phyloP scores from a whole-genome alignment of 2,888 invertebrate species.

The Trachelus stipa region DNA sequence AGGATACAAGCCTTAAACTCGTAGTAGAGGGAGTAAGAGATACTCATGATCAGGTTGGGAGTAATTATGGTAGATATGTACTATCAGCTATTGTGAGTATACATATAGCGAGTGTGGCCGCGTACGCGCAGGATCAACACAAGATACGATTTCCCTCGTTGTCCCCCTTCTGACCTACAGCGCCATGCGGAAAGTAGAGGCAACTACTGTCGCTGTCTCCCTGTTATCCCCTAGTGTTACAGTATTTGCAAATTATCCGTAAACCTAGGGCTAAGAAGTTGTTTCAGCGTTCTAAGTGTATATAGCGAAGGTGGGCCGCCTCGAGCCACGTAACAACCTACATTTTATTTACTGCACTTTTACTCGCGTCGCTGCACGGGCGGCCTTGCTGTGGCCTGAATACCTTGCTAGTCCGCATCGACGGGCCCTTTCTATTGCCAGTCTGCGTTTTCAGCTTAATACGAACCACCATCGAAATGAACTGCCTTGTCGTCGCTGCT shows the following conservation, averaged over 20 bases:
- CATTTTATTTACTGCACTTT: conserved; percentile 58
- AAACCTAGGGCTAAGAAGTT: not conserved
- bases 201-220: not conserved
- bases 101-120: too few species aligned
- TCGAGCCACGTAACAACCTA: conserved; percentile 56
- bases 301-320: conserved; percentile 41
- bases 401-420: conserved; percentile 41
- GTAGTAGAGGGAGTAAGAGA: not conserved
- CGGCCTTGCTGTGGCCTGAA: conserved; percentile 58
- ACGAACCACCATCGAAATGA: conserved; percentile 3
- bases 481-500: not conserved
- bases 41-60: not conserved
- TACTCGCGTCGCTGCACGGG: conserved; percentile 43
- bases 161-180: not conserved
- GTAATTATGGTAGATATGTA: not conserved
- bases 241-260: conserved; percentile 6
- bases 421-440: conserved; percentile 42
- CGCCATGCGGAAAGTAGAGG: not conserved
- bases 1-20: not conserved
- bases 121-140: too few species aligned
- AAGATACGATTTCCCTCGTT: not conserved
- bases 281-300: conserved; percentile 4
- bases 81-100: not conserved
- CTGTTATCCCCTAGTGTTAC: not conserved
- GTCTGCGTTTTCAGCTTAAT: conserved; percentile 17